These are phyloP conservation scores for Nyctalus aviator DNA, from an alignment of 2,797 vertebrate genomes.

Conservation along the genomic window DNA sequence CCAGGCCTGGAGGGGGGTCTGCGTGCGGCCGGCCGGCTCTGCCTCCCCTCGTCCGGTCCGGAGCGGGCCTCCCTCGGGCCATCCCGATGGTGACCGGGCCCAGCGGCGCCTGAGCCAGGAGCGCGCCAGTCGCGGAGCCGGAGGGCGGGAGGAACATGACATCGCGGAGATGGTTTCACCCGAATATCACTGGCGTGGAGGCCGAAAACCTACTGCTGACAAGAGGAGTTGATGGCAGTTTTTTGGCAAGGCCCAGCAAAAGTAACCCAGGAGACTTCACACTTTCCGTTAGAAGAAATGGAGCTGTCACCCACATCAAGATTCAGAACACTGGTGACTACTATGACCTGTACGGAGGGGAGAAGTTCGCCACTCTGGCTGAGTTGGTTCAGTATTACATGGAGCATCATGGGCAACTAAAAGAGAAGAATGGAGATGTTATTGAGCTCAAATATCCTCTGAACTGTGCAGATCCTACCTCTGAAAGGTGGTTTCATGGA, in stretches of 20 bases:
- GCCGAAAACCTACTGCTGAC: constrained; percentile 99
- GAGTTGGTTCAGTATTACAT: constrained; percentile 99
- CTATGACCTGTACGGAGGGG: constrained; percentile 98
- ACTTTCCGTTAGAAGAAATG: constrained; percentile 98
- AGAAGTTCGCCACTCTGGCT: constrained; percentile 98
- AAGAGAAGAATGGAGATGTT: constrained; percentile 98
- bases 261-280: constrained; percentile 99
- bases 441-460: constrained; percentile 98
- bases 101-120: constrained; percentile 70
- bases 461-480: constrained; percentile 98
- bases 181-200: constrained; percentile 99
- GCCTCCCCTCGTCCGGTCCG: constrained; percentile 69
- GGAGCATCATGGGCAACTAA: constrained; percentile 98
- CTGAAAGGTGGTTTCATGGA: constrained; percentile 99
- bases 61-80: constrained; percentile 76
- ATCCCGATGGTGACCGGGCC: constrained; percentile 75
- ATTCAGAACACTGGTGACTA: constrained; percentile 99
- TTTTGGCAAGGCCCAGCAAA: constrained; percentile 98
- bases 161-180: constrained; percentile 97
- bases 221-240: constrained; percentile 98
- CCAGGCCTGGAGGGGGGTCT: constrained; percentile 80
- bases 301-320: constrained; percentile 99
- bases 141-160: constrained; percentile 87
- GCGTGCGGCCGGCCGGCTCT: constrained; percentile 73
- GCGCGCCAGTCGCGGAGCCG: constrained; percentile 76